Base-by-base conservation (phyloP, 2,888 invertebrate species). In the Boloria selene region DNA sequence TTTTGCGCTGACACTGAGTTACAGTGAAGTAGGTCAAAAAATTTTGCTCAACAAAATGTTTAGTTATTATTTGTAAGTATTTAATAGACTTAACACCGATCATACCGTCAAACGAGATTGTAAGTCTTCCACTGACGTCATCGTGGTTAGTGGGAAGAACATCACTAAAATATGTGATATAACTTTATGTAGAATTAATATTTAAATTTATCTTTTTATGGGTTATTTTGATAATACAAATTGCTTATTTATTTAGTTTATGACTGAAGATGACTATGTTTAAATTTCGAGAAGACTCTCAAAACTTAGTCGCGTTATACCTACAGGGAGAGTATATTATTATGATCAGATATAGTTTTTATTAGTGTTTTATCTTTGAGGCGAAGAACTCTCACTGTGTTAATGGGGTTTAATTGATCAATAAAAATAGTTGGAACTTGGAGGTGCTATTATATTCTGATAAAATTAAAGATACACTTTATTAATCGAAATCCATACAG, bases 101-200 rank as follows among this genome's bases (percentile, higher is more conserved):
- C 54, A 18, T 63, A 42, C 55, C 13, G 49, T 64, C 17, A 53
- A 38, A 38, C 56, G 45, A 56, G 31, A 56, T 22, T 10, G 45
- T 56, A 55, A 44, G 64, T 50, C 56, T 68, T 65, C 61, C 45
- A 54, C 60, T 26, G 13, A 38, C 38, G 22, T n/a, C 14, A 58
- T 17, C 47, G 17, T 22, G 61, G 45, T 61, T 16, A 26, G 51
- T 26, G 52, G 56, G 45, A 59, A 17, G 13, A 54, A 31, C n/a
- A 66, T 61, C 67, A 67, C 55, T 38, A 47, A 60, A 51, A 45
- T 42, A 68, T 61, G 61, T 68, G 65, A 68, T 68, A 62, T 65
- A 68, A 51, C 50, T 65, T 22, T 64, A 58, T 49, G 47, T 65
- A 51, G 14, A 58, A 42, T 44, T 64, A 58, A 31, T 63, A 49